Base-by-base conservation (phyloP, 2,888 invertebrate species). In the Agonopterix arenella region DNA sequence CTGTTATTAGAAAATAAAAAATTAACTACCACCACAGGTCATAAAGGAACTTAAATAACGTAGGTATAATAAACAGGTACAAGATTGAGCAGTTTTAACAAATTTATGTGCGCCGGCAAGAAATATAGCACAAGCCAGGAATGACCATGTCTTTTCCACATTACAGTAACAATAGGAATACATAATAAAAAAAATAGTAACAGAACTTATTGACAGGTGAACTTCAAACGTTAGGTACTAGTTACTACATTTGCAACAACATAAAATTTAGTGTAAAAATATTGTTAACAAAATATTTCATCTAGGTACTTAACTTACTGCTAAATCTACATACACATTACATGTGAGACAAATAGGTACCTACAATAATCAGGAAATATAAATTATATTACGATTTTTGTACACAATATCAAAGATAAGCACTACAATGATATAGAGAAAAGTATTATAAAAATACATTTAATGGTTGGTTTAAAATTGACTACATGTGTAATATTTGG, bases 61-160 rank as follows among this genome's bases (percentile, higher is more conserved):
- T 60, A 63, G 61, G 28, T 28, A 40, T 40, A 40, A 53, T 55
- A 62, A 60, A 63, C 64, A 68, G 68, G 67, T 64, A 68, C 67
- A 59, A 57, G 42, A 59, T 62, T 64, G 68, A 68, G 68, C 66
- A 59, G 41, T 43, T 36, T 56, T 28, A 28, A 28, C 28, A 4
- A 28, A 28, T 5, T 28, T 5, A 28, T 28, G 28, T 28, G 28
- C 28, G 28, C 28, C 5, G 28, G 28, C 28, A 28, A 28, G 28
- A 28, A 28, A 7, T 28, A 28, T 28, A 28, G 28, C 28, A 28
- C 5, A 28, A 28, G 28, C 28, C 28, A 28, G 28, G 28, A 28
- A 28, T 28, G 28, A 7, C 28, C 28, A 28, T 28, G 28, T 28
- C 28, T 28, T 28, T 28, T 28, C 28, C 28, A 28, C 28, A 5